Evolutionary conservation across 2,888 invertebrate genomes (phyloP).

Genomic region (Scrobipalpa costella): DNA sequence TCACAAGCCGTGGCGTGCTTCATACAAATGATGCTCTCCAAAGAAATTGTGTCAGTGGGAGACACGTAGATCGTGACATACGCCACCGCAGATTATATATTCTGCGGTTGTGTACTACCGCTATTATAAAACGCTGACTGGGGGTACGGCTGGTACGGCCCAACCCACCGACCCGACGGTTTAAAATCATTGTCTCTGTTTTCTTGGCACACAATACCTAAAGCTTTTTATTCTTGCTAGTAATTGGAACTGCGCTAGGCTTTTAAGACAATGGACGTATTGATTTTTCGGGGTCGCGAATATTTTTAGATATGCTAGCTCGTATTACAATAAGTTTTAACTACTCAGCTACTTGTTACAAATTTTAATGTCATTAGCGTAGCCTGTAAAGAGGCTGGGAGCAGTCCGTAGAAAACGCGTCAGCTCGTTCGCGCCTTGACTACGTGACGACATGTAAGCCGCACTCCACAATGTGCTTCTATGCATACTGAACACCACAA

Average conservation of each 20-base stretch:
- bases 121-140: conserved; percentile 4
- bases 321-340: too few species aligned
- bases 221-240: not conserved
- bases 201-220: not conserved
- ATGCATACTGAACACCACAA: conserved; percentile 36
- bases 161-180: not conserved
- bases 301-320: too few species aligned
- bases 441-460: conserved; percentile 63
- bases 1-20: conserved; percentile 36
- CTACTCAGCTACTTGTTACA: too few species aligned
- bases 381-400: conserved; percentile 27
- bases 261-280: not conserved
- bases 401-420: conserved; percentile 48
- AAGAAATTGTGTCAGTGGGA: conserved; percentile 57
- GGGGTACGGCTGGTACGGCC: not conserved
- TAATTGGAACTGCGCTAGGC: not conserved
- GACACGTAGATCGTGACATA: conserved; percentile 31
- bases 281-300: not conserved
- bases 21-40: conserved; percentile 46
- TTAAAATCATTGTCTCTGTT: conserved; percentile 5
- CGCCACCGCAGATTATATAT: not conserved
- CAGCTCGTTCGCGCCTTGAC: conserved; percentile 51
- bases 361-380: not conserved
- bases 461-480: conserved; percentile 24
- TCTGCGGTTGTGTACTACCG: not conserved